Evolutionary conservation across 2,888 invertebrate species (phyloP), one percentile per base, ranked within the genome.

Genomic region (Andrena praecox): DNA sequence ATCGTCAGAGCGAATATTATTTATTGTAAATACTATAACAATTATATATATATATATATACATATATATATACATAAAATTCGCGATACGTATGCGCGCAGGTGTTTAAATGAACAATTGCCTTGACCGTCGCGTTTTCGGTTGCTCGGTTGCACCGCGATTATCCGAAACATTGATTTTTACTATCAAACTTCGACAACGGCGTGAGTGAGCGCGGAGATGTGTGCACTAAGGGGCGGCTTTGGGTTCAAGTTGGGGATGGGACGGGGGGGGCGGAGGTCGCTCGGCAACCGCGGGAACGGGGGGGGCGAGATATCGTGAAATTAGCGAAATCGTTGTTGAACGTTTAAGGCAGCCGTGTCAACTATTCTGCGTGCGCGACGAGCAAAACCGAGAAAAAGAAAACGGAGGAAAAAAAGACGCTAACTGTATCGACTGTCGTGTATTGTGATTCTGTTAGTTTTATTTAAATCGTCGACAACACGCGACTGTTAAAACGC

Each of bases 1-100:
- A 82, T 85, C 74, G 80, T 80, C 80, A 77, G 82, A 77, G 80
- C 83, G 70, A 73, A 84, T 77, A 84, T 82, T 74, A 82, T 82
- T 77, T 85, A 85, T 79, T 88, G 87, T 88, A 89, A 73, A 89
- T 88, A 88, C 63, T 78, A 85, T 80, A 88, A 84, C 76, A 74
- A 86, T 82, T 87, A 82, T 69, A 81, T 56, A 78, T 62, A 72
- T 62, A 63, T 76, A 60, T 31, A 54, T 24, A 72, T 27, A 74
- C 24, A 67, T 67, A 67, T 60, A 62, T n/a, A 71, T 59, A 71
- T 64, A 72, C 60, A 83, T 75, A 78, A 54, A 86, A 82, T 79
- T 88, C 81, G 81, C 86, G 84, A 84, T 71, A 84, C 68, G 79
- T 78, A 82, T 80, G 84, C 72, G 84, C 81, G 86, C 80, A 77